Evolutionary conservation across 2,113 vertebrate species (phyloP).

Genomic region (Erythrocebus patas): DNA sequence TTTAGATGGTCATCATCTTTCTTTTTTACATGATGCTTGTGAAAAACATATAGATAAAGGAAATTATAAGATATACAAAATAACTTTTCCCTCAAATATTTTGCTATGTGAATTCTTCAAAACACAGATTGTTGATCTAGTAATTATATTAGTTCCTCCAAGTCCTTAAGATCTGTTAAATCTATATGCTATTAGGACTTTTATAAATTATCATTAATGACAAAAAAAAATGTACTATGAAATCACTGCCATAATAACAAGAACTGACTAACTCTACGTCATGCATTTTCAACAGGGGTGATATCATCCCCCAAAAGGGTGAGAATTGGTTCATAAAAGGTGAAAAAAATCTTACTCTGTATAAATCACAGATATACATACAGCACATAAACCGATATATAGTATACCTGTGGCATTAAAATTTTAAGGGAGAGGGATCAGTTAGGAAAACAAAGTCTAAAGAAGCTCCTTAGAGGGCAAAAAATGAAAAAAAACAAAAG

Average conservation of each 20-base stretch:
- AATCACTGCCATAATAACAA: background rate
- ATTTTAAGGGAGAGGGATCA: background rate
- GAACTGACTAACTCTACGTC: background rate
- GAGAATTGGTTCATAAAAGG: background rate
- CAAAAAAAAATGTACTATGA: background rate
- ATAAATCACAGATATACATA: background rate
- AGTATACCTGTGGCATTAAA: background rate
- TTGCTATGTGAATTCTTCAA: constrained; percentile 56
- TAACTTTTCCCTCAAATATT: background rate
- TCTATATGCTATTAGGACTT: constrained; percentile 48
- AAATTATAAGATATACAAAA: background rate
- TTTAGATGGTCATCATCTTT: background rate
- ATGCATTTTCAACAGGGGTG: background rate
- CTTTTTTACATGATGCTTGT: constrained; percentile 12
- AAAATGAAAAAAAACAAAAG: background rate
- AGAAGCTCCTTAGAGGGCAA: background rate
- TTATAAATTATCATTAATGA: constrained; percentile 66
- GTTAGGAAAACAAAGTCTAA: background rate
- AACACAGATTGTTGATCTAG: constrained; percentile 55
- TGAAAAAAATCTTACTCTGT: background rate
- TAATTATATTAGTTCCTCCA: constrained; percentile 52
- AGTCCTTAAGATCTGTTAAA: constrained; percentile 27
- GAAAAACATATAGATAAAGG: background rate
- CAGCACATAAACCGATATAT: background rate
- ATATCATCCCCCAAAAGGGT: background rate